Conservation (phyloP, 2,113 vertebrate species). For the Accipiter virgatus region DNA sequence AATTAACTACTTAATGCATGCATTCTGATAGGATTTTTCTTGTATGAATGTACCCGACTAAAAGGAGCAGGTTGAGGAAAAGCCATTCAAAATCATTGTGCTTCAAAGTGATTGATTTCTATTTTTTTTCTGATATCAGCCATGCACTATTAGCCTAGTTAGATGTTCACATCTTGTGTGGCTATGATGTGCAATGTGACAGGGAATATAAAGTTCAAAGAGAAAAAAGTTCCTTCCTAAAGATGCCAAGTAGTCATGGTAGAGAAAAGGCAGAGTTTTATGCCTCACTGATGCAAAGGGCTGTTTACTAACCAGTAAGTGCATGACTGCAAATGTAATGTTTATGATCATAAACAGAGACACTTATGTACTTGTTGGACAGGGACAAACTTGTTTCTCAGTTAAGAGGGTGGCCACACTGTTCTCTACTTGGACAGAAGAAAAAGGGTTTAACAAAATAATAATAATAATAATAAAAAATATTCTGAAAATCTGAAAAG, state of each 20-base stretch:
- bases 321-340: not conserved
- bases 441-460: not conserved
- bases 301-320: not conserved
- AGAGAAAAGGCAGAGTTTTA: not conserved
- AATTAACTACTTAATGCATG: not conserved
- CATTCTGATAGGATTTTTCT: not conserved
- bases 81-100: not conserved
- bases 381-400: not conserved
- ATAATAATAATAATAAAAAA: not conserved
- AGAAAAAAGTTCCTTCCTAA: not conserved
- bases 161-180: not conserved
- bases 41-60: not conserved
- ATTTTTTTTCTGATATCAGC: not conserved
- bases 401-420: not conserved
- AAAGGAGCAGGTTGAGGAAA: not conserved
- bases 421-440: not conserved
- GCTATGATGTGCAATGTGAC: not conserved
- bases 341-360: not conserved
- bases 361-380: not conserved
- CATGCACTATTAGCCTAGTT: not conserved
- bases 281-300: not conserved
- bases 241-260: not conserved
- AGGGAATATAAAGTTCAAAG: not conserved
- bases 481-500: not conserved
- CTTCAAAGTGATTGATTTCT: not conserved